phyloP scores from a whole-genome alignment of 2,797 vertebrate species.

The Pantherophis vulpinus region DNA sequence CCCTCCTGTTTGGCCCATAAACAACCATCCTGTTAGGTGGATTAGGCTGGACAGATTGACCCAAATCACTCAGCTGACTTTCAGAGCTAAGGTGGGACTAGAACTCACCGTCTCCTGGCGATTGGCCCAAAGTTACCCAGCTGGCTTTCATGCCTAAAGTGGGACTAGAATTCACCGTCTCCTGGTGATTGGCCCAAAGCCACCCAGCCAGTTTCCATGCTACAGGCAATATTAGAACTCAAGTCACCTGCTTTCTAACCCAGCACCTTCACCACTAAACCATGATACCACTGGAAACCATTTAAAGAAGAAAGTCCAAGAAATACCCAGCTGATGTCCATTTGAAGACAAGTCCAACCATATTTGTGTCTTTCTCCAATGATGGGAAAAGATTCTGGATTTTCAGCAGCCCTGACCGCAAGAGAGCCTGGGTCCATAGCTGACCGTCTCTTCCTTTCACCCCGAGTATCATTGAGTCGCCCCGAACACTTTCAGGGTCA shows the following conservation, averaged over 20 bases:
- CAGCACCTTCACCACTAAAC: background rate
- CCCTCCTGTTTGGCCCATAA: too few species aligned
- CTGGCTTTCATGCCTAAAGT: accelerated
- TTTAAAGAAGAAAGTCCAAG: background rate
- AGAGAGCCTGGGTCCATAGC: background rate
- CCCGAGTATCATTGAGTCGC: background rate
- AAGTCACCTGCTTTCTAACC: background rate
- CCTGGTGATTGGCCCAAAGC: too few species aligned
- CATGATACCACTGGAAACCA: background rate
- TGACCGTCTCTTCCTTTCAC: background rate
- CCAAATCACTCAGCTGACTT: too few species aligned
- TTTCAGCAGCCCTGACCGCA: background rate
- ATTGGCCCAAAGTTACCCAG: too few species aligned
- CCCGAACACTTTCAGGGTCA: background rate
- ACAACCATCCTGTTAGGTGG: too few species aligned
- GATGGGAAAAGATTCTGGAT: background rate
- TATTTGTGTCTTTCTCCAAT: background rate
- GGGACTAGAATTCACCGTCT: too few species aligned
- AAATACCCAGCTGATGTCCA: background rate
- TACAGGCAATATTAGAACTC: background rate
- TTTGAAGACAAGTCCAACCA: background rate
- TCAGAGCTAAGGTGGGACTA: too few species aligned
- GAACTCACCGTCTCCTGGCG: too few species aligned
- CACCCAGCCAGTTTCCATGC: too few species aligned
- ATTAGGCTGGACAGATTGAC: too few species aligned